Conservation (phyloP, 2,113 vertebrate species). For the Sarotherodon lohbergeri region DNA sequence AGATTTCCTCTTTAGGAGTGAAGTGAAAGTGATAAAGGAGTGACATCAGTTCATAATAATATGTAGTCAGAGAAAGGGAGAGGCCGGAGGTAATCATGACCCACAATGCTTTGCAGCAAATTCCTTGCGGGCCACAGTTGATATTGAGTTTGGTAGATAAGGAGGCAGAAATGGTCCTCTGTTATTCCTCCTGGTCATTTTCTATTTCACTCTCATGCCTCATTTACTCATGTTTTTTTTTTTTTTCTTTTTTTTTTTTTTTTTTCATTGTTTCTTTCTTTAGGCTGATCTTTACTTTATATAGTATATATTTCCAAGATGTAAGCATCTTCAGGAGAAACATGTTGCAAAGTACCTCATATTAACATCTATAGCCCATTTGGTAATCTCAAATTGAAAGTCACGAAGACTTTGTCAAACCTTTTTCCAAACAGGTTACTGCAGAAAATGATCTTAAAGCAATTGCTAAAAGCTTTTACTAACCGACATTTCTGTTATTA, state of each 20-base stretch:
- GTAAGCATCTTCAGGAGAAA: background rate
- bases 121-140: background rate
- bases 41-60: background rate
- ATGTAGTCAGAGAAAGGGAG: background rate
- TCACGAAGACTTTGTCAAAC: background rate
- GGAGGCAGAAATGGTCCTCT: background rate
- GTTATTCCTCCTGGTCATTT: background rate
- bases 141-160: background rate
- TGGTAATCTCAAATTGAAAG: background rate
- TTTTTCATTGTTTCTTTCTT: background rate
- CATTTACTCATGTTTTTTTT: background rate
- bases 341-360: background rate
- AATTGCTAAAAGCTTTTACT: background rate
- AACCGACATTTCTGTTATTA: background rate
- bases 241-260: background rate
- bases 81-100: background rate
- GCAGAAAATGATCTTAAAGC: background rate
- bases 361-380: background rate
- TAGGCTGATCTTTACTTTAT: background rate
- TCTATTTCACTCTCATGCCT: background rate
- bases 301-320: no score
- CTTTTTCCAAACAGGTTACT: background rate
- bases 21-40: background rate
- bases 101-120: constrained; percentile 1
- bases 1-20: background rate